These are phyloP conservation scores for Kryptolebias ocellatus DNA, from an alignment of 2,797 vertebrate genomes.

Conservation along the genomic window DNA sequence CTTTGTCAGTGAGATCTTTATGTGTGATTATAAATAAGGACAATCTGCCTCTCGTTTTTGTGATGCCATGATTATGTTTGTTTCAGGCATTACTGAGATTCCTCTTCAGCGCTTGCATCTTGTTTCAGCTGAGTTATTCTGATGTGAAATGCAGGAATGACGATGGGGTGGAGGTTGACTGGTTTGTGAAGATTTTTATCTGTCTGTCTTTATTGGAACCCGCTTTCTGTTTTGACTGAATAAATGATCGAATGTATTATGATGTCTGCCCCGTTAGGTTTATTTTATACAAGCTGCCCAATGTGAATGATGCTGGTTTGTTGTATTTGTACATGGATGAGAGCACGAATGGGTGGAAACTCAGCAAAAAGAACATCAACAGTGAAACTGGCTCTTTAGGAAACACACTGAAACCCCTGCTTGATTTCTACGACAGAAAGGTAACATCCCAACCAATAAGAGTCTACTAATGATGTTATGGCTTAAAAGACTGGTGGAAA, in stretches of 20 bases:
- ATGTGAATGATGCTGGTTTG: neutral
- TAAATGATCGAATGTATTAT: neutral
- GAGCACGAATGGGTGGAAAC: constrained; percentile 42
- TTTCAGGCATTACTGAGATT: constrained; percentile 42
- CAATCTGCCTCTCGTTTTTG: neutral
- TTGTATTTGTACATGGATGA: constrained; percentile 66
- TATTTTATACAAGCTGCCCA: constrained; percentile 65
- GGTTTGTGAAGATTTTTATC: constrained; percentile 46
- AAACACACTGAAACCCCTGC: constrained; percentile 60
- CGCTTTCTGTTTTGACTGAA: neutral
- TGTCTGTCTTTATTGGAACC: neutral
- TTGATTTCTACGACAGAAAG: constrained; percentile 49
- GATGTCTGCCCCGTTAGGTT: constrained; percentile 48
- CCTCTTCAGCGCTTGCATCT: constrained; percentile 21
- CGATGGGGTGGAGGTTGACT: constrained; percentile 42
- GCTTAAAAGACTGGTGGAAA: neutral
- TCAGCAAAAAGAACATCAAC: constrained; percentile 24
- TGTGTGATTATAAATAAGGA: neutral
- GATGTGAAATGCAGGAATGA: constrained; percentile 60
- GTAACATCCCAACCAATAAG: neutral
- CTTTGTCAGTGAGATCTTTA: neutral
- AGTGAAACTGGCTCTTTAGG: constrained; percentile 35
- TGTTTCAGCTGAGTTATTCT: constrained; percentile 33
- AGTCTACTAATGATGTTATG: neutral
- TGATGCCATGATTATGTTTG: neutral